Base-by-base conservation (phyloP, 1,140 invertebrate species). In the Macrosteles quadrilineatus region DNA sequence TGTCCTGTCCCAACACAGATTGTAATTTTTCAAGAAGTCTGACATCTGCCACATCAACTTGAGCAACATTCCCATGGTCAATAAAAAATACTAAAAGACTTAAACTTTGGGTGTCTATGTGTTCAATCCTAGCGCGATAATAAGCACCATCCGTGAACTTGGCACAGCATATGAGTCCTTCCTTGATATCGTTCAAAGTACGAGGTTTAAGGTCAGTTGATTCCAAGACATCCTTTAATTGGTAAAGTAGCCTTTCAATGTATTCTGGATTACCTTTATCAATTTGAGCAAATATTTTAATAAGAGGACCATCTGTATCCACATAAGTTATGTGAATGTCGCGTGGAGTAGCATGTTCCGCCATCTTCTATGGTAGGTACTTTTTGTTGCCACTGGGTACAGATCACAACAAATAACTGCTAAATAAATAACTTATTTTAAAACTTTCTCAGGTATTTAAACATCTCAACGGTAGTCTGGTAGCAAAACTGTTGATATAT, bases 31-130 rank as follows among this genome's bases (percentile, higher is more conserved):
- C 81, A 53, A 88, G 74, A 25, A 85, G 78, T 72, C 87, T 77
- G 11, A 90, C 83, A 71, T 86, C 83, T 29, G 80, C 78, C 31
- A 83, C 71, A 1, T 82, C 78, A 31, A 88, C 79, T n/a, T 82
- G 75, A 71, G 87, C 86, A 62, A 80, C 80, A 70, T 89, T 89
- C 67, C 90, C 90, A 76, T 87, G 91, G 78, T 92, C 90, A 3
- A 91, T 82, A 67, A 91, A 89, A 43, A 87, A 84, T 2, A 91
- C 85, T 6, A 40, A 55, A 29, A 71, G 59, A 23, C 6, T 59
- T 27, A 21, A 27, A 25, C 29, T 27, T 14, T 36, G 53, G 1
- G n/a, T 2, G 70, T 84, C 77, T 19, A 88, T 81, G 53, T 81
- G 77, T 19, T 82, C 81, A 63, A 90, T 81, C 78, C 82, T 84